phyloP scores from a whole-genome alignment of 2,797 vertebrate species.

The Melanotaenia pygmaea region DNA sequence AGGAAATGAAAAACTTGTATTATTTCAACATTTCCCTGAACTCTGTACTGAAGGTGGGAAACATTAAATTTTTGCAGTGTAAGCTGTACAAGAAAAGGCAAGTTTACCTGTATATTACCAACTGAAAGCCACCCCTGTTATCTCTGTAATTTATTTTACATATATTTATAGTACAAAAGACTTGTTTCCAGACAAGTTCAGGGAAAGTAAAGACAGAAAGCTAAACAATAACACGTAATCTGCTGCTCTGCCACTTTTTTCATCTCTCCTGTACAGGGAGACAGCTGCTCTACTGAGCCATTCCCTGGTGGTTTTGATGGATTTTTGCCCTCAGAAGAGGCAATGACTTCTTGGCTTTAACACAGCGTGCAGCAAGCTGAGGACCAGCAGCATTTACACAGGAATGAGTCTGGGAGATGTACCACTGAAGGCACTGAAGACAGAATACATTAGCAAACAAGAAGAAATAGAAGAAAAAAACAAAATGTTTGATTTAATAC shows the following conservation, averaged over 20 bases:
- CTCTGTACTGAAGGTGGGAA: too few relatives aligned
- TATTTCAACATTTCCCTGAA: too few relatives aligned
- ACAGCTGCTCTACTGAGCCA: constrained; percentile 76
- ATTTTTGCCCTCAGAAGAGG: constrained; percentile 79
- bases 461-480: neutral
- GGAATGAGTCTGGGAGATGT: constrained; percentile 72
- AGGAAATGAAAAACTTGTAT: too few relatives aligned
- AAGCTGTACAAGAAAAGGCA: neutral
- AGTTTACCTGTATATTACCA: neutral
- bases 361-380: constrained; percentile 61
- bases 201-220: constrained; percentile 60
- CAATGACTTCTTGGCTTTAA: constrained; percentile 77
- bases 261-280: constrained; percentile 65
- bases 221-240: constrained; percentile 80
- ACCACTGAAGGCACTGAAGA: constrained; percentile 40
- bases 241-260: constrained; percentile 76
- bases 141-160: neutral
- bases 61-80: neutral
- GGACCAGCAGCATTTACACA: constrained; percentile 79
- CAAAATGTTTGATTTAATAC: constrained; percentile 40
- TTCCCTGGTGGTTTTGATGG: constrained; percentile 81
- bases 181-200: constrained; percentile 33
- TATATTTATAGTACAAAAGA: constrained; percentile 55
- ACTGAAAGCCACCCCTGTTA: neutral
- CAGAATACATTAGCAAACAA: constrained; percentile 60